Evolutionary conservation across 1,140 invertebrate genomes (phyloP).

Genomic region (Sarcophaga peregrina): DNA sequence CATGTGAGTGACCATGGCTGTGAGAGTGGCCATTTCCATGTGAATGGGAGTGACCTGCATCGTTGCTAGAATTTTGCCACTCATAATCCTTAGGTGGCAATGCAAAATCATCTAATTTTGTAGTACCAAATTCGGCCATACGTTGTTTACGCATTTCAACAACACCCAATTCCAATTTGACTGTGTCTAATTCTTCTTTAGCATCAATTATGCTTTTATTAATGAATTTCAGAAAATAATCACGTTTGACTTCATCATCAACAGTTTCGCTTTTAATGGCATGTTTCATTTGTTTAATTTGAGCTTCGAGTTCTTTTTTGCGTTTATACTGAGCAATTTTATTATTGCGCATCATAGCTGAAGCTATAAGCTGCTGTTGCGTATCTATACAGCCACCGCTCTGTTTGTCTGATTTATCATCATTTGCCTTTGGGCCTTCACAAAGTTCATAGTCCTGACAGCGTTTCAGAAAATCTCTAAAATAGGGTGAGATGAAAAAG

Average conservation of each 20-base stretch:
- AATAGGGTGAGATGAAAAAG: neutral
- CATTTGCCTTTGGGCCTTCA: conserved; percentile 60
- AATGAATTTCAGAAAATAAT: conserved; percentile 85
- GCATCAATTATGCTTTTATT: conserved; percentile 80
- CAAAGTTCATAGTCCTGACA: conserved; percentile 82
- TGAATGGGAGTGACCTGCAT: neutral
- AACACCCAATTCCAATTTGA: conserved; percentile 79
- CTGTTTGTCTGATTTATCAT: neutral
- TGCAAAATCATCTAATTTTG: conserved; percentile 27
- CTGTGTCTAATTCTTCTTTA: conserved; percentile 81
- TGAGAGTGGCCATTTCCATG: conserved; percentile 44
- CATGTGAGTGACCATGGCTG: conserved; percentile 27
- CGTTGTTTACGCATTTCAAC: conserved; percentile 72
- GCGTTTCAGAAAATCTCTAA: conserved; percentile 82
- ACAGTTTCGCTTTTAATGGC: conserved; percentile 73
- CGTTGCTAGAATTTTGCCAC: conserved; percentile 28
- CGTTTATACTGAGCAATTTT: conserved; percentile 86
- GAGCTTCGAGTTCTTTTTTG: conserved; percentile 81
- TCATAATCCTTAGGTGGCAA: conserved; percentile 44
- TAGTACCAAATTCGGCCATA: conserved; percentile 28
- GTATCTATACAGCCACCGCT: conserved; percentile 50
- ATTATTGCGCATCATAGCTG: conserved; percentile 71
- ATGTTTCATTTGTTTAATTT: conserved; percentile 74
- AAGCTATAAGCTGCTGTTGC: conserved; percentile 59
- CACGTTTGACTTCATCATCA: conserved; percentile 84